These are phyloP conservation scores for Pammene fasciana DNA, from an alignment of 2,888 invertebrate genomes.

Conservation along the genomic window DNA sequence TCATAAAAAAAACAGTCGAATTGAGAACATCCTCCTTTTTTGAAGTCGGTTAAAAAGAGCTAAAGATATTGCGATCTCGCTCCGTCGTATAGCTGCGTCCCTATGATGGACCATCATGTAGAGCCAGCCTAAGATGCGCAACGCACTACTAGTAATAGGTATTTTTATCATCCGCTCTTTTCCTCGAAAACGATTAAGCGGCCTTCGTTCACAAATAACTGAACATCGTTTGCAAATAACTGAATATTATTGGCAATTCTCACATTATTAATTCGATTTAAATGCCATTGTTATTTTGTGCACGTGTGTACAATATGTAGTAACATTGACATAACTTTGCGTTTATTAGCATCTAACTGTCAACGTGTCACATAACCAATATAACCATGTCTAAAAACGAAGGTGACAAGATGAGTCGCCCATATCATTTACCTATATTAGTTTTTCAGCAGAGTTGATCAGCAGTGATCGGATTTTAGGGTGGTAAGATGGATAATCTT, in stretches of 20 bases:
- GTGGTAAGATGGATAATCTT: too few species aligned
- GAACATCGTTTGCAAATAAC: not conserved
- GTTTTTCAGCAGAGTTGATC: too few species aligned
- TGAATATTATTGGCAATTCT: not conserved
- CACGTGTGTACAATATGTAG: not conserved
- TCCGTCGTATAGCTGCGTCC: too few species aligned
- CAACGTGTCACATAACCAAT: slow-evolving; percentile 11
- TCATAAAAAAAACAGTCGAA: too few species aligned
- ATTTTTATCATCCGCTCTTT: not conserved
- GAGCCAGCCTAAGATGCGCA: too few species aligned
- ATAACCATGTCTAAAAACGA: slow-evolving; percentile 14
- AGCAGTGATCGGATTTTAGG: too few species aligned
- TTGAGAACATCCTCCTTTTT: too few species aligned
- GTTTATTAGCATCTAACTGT: slow-evolving; percentile 28
- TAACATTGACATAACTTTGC: slow-evolving; percentile 25
- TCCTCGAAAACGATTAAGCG: not conserved
- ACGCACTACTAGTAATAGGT: too few species aligned
- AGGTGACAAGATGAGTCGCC: slow-evolving; percentile 11
- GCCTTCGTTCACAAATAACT: not conserved
- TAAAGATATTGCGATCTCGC: too few species aligned
- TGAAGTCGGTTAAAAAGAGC: too few species aligned
- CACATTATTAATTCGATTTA: not conserved
- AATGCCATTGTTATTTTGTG: slow-evolving; percentile 3
- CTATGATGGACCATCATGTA: too few species aligned
- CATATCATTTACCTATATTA: too few species aligned